These are phyloP conservation scores for Scomber scombrus DNA, from an alignment of 2,113 vertebrate species.

Conservation along the genomic window DNA sequence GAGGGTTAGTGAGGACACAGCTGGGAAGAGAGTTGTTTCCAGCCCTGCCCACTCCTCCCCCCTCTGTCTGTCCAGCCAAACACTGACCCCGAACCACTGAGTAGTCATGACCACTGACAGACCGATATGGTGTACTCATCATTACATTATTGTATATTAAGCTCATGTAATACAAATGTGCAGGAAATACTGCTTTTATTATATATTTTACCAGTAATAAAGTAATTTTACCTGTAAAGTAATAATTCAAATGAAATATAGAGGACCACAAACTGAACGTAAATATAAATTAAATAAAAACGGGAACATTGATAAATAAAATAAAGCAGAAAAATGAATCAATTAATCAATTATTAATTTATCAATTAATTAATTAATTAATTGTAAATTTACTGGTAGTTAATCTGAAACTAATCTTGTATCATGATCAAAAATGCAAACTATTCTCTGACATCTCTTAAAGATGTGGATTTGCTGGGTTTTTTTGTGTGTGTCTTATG, in stretches of 20 bases:
- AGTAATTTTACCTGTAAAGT: neutral
- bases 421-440: neutral
- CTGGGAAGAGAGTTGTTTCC: conserved; percentile 60
- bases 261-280: neutral
- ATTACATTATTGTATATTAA: conserved; percentile 8
- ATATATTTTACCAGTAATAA: too few relatives aligned
- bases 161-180: neutral
- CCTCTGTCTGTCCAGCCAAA: conserved; percentile 43
- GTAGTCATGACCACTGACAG: conserved; percentile 46
- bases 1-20: conserved; percentile 73
- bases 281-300: neutral
- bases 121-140: conserved; percentile 16
- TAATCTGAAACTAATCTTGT: too few relatives aligned
- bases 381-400: neutral
- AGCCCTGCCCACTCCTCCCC: conserved; percentile 15
- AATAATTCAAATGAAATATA: neutral
- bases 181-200: neutral
- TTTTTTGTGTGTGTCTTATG: too few relatives aligned
- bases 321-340: neutral
- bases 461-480: neutral
- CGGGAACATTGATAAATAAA: neutral
- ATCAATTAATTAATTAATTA: neutral
- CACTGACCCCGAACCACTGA: conserved; percentile 52
- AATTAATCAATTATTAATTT: neutral
- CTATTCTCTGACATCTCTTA: neutral